Evolutionary conservation across 2,797 vertebrate genomes (phyloP).

Genomic region (Spinus olivaceus): DNA sequence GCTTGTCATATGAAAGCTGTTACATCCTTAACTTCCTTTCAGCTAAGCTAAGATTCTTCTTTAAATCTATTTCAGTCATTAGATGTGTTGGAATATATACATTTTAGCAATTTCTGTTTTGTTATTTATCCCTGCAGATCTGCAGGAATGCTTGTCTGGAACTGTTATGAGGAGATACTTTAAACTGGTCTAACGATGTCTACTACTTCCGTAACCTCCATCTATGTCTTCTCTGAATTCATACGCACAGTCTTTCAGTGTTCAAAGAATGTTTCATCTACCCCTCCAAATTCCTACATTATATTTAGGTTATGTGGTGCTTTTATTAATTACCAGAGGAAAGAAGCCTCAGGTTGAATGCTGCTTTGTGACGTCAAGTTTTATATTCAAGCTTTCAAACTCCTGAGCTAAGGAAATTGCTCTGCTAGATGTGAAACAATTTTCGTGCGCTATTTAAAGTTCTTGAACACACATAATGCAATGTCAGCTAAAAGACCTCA

Average conservation of each 20-base stretch:
- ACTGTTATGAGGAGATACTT: neutral
- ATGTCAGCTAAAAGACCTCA: neutral
- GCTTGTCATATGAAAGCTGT: neutral
- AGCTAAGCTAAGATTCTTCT: neutral
- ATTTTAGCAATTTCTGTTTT: neutral
- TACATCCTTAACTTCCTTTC: neutral
- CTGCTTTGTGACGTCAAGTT: neutral
- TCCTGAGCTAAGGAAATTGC: neutral
- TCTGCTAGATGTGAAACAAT: neutral
- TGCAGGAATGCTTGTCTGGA: neutral
- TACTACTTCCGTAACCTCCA: neutral
- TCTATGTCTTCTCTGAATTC: neutral
- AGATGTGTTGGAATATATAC: neutral
- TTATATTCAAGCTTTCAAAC: neutral
- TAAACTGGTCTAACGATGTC: neutral
- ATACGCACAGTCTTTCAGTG: neutral
- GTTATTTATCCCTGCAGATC: neutral
- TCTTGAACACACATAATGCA: neutral
- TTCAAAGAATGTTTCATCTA: neutral
- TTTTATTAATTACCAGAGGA: neutral
- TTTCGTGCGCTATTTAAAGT: neutral
- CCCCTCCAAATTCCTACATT: neutral
- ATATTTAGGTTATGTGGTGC: neutral
- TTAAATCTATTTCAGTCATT: neutral
- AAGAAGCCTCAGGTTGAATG: neutral